phyloP scores from a whole-genome alignment of 2,797 vertebrate species.

The Sylvilagus floridanus region DNA sequence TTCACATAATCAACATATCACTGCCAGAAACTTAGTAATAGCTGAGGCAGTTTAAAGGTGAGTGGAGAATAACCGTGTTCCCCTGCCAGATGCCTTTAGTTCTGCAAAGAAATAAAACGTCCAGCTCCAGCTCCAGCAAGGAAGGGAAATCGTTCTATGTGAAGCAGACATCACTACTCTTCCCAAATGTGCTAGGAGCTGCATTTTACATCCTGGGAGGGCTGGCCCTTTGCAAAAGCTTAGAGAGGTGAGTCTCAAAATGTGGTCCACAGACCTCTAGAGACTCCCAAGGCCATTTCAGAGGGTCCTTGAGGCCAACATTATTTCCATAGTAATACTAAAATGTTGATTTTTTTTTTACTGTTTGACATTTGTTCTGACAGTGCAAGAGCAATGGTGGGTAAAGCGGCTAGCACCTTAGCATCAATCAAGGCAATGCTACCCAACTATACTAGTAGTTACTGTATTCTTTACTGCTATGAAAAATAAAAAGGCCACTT shows the following conservation, averaged over 20 bases:
- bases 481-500: slow-evolving; percentile 20
- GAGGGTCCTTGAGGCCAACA: background rate
- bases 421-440: background rate
- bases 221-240: slow-evolving; percentile 56
- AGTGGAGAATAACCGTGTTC: slow-evolving; percentile 76
- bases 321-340: slow-evolving; percentile 38
- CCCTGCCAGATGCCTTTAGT: slow-evolving; percentile 78
- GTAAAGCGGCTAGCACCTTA: background rate
- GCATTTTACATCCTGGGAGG: slow-evolving; percentile 20
- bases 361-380: slow-evolving; percentile 2
- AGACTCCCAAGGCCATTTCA: slow-evolving; percentile 17
- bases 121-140: slow-evolving; percentile 64
- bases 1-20: slow-evolving; percentile 84
- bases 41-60: slow-evolving; percentile 77
- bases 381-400: slow-evolving; percentile 4
- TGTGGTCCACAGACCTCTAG: background rate
- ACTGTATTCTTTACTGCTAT: background rate
- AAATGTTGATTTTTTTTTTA: slow-evolving; percentile 18
- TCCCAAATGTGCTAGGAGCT: slow-evolving; percentile 47
- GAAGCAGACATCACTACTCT: slow-evolving; percentile 47
- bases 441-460: background rate
- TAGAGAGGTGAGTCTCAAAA: slow-evolving; percentile 50
- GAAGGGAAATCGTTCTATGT: slow-evolving; percentile 59
- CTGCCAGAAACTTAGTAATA: slow-evolving; percentile 80
- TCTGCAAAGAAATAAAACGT: slow-evolving; percentile 74